Evolutionary conservation across 2,888 invertebrate genomes (phyloP), one percentile per base, ranked within the genome.

Genomic region (Prosopocoilus inquinatus): DNA sequence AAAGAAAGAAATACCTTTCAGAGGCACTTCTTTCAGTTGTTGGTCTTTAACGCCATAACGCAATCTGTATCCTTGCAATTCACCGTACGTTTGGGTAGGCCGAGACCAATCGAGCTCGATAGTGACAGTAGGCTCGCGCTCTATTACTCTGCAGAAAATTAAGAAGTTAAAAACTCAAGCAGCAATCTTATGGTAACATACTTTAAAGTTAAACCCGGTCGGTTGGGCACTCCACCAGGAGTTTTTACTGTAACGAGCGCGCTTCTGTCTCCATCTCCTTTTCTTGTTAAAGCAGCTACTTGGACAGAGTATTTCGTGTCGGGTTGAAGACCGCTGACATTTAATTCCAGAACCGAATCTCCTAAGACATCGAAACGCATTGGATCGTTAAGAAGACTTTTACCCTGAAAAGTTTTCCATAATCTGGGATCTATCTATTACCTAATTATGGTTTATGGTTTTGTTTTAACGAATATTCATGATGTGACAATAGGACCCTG

Each of bases 211-310:
- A 94, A 86, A 54, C 87, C 86, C 41, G 94, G 92, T 67, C 90
- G 81, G 64, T 90, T 90, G 36, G 94, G 94, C 50, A 94, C 95
- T 62, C 95, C 95, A 51, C 96, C 96, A 28, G 94, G 94, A 1
- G 98, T 99, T 77, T 87, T 90, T 2, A 94, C 88, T 58, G 86
- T 86, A 53, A 90, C 90, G 16, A 94, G 90, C 58, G 87, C 80
- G 73, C 96, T 96, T 62, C 96, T 83, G 75, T 93, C 91, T 13
- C 99, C 99, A 75, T 99, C 98, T 41, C 99, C 99, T 77, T 95
- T 95, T 60, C 96, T 84, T 2, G 98, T 99, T 58, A 97, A 82
- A 0, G 97, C 99, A 0, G 96, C 96, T 55, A 98, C 95, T 81
- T 95, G 93, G 55, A 96, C 89, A 51, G 88, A 88, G 79, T 99